Percentiles rank a stretch among this genome's conserved stretches.
phyloP scores from a whole-genome alignment of 1,140 invertebrate genomes.

The Medauroidea extradentata region DNA sequence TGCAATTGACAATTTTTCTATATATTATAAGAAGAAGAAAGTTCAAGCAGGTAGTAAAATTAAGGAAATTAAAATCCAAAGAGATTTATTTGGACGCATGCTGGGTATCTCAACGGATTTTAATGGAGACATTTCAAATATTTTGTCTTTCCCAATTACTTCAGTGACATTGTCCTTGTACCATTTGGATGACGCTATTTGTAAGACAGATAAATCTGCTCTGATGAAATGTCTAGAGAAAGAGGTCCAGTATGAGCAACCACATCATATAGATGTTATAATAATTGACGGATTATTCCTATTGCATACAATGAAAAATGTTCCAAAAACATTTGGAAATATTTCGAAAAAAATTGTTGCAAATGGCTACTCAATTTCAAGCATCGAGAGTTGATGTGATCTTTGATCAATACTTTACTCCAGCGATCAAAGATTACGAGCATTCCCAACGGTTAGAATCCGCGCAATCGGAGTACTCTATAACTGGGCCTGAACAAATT shows the following conservation, averaged over 20 bases:
- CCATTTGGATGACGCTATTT: slow-evolving; percentile 34
- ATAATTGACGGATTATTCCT: not conserved
- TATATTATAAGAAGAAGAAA: slow-evolving; percentile 19
- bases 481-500: not conserved
- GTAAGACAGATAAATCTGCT: slow-evolving; percentile 33
- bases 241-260: not conserved
- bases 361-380: not conserved
- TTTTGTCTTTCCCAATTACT: slow-evolving; percentile 26
- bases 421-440: not conserved
- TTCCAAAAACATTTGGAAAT: not conserved
- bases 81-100: slow-evolving; percentile 31
- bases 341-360: not conserved
- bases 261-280: not conserved
- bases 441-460: not conserved
- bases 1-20: slow-evolving; percentile 1
- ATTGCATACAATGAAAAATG: not conserved
- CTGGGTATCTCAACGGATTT: slow-evolving; percentile 24
- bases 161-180: slow-evolving; percentile 32
- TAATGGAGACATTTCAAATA: slow-evolving; percentile 21
- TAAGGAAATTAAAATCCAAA: slow-evolving; percentile 28
- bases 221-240: slow-evolving; percentile 11
- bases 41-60: slow-evolving; percentile 20
- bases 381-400: not conserved
- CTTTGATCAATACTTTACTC: not conserved
- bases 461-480: not conserved